Base-by-base conservation (phyloP, 2,113 vertebrate genomes). In the Craseonycteris thonglongyai region DNA sequence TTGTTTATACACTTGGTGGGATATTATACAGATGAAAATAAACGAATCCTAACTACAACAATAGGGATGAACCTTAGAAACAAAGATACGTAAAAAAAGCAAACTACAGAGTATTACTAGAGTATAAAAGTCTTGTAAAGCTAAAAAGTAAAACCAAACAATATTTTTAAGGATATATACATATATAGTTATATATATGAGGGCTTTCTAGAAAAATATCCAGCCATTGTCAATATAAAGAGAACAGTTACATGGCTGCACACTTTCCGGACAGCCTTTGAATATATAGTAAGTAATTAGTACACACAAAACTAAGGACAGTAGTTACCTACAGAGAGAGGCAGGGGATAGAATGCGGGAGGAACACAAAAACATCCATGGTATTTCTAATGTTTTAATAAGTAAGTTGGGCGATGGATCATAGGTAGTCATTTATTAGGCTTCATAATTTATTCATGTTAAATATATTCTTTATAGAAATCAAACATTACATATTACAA, bases 401-500 rank as follows among this genome's bases (percentile, higher is more conserved):
- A 75, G 30, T 93, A 82, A 74, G 33, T 58, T 90, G 79, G 83
- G 58, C 79, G 63, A 75, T 45, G 54, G 59, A 68, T 91, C 58
- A 93, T 24, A 89, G 56, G 63, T 86, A 88, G 68, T 88, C 24
- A 96, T 76, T 95, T 72, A 93, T 75, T 88, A 82, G 51, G 69
- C 86, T 87, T 95, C 80, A 96, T 95, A 97, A 97, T 91, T 96
- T 96, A 97, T 92, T 82, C 74, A 89, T 49, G 54, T 89, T 92
- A 95, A 88, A 93, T 96, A 97, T 89, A 84, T 82, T 90, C 86
- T 95, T 94, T 95, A 94, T 93, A 96, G 81, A 93, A 94, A 94
- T 66, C 65, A 95, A 97, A 95, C 38, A 86, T 89, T 94, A 96
- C 84, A 93, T 61, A 87, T 83, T 72, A 80, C 95, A 83, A 68